Base-by-base conservation (phyloP, 2,797 vertebrate species). In the Garrulus glandarius region DNA sequence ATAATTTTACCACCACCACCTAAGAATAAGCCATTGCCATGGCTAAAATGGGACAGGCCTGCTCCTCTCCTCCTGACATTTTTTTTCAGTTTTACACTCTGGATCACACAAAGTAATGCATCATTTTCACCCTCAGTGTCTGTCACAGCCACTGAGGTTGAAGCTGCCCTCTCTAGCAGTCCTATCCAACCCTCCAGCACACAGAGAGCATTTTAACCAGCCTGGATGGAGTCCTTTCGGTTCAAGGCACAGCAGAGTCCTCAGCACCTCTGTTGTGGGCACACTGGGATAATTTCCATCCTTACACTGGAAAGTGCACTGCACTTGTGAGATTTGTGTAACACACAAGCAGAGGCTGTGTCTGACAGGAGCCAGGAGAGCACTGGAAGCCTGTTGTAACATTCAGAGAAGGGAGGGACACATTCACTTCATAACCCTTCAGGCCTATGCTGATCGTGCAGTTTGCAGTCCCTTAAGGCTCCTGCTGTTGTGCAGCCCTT, bases 401-500 rank as follows among this genome's bases (percentile, higher is more conserved):
- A 10, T 7, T 72, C 47, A 36, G 47, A 29, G 39, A 29, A 30
- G 16, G 41, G 36, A 67, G 43, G 55, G 39, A 63, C 50, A 55
- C 2, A 0, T 20, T 47, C 34, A 12, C 26, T 6, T 30, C 12
- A 5, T 3, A 57, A 32, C 24, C 21, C 27, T 63, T 41, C 36
- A 1, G 4, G 16, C 36, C 21, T 17, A 0, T 0, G 2, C 37
- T 39, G 10, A n/a, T 34, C 36, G 27, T 13, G 24, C 32, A 39
- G 26, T 46, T 46, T 4, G 11, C n/a, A 61, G 29, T 44, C 30
- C 46, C 32, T 17, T 27, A 10, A 57, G 60, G 60, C 37, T 84
- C 53, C 50, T 76, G 41, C 49, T 71, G 26, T 7, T 56, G 50
- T 52, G n/a, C 43, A 52, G 65, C 34, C 24, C 29, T 75, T 67